phyloP scores from a whole-genome alignment of 1,140 invertebrate genomes.

The Lasaia peninsularis region DNA sequence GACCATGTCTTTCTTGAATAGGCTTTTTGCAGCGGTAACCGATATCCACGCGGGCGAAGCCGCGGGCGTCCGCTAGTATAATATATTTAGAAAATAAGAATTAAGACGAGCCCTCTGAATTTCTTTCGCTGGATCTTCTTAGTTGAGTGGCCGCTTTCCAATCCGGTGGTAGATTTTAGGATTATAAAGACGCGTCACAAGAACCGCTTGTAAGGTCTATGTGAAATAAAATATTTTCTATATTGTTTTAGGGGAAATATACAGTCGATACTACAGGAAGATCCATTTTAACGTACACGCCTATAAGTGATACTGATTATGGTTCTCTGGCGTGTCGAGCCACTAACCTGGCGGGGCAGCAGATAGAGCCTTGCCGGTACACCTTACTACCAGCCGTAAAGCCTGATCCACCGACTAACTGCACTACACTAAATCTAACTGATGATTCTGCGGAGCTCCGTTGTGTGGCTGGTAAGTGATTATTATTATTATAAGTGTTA shows the following conservation, averaged over 20 bases:
- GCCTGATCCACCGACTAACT: conserved; percentile 87
- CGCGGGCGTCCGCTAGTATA: no score
- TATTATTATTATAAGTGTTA: conserved; percentile 6
- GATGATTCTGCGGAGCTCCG: conserved; percentile 83
- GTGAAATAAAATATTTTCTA: no score
- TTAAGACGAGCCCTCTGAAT: no score
- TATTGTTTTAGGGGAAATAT: conserved; percentile 50
- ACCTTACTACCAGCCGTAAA: conserved; percentile 84
- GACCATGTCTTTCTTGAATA: no score
- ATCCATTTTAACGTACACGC: conserved; percentile 85
- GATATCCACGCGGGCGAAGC: no score
- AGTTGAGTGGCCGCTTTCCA: no score
- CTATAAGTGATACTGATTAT: conserved; percentile 85
- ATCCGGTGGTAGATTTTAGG: no score
- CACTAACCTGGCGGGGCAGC: conserved; percentile 82
- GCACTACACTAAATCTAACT: conserved; percentile 86
- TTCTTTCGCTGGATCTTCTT: no score
- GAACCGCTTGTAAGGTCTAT: no score
- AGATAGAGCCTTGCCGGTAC: conserved; percentile 83
- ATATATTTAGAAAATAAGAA: no score
- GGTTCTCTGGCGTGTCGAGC: conserved; percentile 83
- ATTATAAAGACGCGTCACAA: no score
- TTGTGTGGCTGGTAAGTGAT: conserved; percentile 59
- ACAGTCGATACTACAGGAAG: conserved; percentile 66
- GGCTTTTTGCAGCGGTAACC: no score